phyloP scores from a whole-genome alignment of 2,113 vertebrate species.

The Alethe diademata region DNA sequence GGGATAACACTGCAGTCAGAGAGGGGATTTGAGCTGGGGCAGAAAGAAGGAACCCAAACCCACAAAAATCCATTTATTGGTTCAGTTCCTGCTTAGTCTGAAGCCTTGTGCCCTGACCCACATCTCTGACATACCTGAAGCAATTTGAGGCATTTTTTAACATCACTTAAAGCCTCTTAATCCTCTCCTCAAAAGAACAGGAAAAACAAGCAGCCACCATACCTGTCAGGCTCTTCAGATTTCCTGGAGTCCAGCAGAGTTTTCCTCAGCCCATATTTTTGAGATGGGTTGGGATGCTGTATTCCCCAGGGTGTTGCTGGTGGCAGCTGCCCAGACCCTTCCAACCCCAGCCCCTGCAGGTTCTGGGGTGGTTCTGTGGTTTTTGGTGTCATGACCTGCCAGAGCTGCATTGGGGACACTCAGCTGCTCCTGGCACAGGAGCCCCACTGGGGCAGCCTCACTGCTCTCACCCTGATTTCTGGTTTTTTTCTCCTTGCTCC shows the following conservation, averaged over 20 bases:
- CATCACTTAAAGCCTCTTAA: not conserved
- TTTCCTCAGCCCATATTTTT: not conserved
- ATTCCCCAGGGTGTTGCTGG: not conserved
- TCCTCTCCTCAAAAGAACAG: not conserved
- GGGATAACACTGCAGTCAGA: not conserved
- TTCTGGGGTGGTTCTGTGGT: not conserved
- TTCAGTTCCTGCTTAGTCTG: not conserved
- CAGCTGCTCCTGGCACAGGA: too few species aligned
- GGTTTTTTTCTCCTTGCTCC: not conserved
- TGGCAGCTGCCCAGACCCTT: not conserved
- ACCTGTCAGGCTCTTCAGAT: not conserved
- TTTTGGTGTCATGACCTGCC: accelerated
- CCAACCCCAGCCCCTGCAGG: not conserved
- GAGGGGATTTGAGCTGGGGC: not conserved
- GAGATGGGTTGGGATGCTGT: not conserved
- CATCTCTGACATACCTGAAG: not conserved
- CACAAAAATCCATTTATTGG: not conserved
- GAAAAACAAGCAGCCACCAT: not conserved
- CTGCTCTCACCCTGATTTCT: not conserved
- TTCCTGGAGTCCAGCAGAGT: not conserved
- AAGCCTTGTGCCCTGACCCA: not conserved
- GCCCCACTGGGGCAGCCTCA: too few species aligned
- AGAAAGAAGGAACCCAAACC: not conserved
- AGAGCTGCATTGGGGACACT: not conserved
- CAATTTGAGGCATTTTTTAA: not conserved